A percentile compares a stretch with the other conserved stretches of the same genome.
Conservation (phyloP, 2,888 invertebrate genomes). For the Metacarcinus magister region DNA sequence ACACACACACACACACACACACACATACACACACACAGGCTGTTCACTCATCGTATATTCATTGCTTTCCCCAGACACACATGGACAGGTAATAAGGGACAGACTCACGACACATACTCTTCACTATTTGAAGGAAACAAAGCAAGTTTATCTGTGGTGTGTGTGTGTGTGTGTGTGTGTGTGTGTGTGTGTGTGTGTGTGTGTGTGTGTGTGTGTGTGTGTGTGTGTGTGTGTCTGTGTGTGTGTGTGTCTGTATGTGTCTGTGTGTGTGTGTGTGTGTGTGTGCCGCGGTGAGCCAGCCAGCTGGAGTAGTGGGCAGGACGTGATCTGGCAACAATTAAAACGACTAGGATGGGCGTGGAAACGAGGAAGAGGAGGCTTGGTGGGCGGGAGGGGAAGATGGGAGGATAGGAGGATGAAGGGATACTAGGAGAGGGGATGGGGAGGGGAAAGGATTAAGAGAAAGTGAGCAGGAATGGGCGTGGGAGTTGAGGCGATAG, state of each 20-base stretch:
- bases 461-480: slow-evolving; percentile 35
- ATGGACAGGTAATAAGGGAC: background rate
- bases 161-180: too few relatives aligned
- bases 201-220: background rate
- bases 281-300: background rate
- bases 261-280: slow-evolving; percentile 57
- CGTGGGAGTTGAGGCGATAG: background rate
- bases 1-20: slow-evolving; percentile 43
- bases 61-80: background rate
- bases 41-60: background rate
- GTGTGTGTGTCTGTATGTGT: slow-evolving; percentile 17
- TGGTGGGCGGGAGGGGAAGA: background rate
- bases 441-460: background rate
- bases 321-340: slow-evolving; percentile 46
- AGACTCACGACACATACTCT: background rate
- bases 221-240: background rate
- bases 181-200: too few relatives aligned
- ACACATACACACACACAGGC: background rate
- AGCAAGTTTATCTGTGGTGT: too few relatives aligned
- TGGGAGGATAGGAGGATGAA: background rate
- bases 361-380: background rate
- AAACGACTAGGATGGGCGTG: slow-evolving; percentile 10
- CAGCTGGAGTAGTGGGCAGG: background rate
- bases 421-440: background rate
- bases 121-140: background rate